phyloP scores from a whole-genome alignment of 2,113 vertebrate species.

The Trematomus loennbergii region DNA sequence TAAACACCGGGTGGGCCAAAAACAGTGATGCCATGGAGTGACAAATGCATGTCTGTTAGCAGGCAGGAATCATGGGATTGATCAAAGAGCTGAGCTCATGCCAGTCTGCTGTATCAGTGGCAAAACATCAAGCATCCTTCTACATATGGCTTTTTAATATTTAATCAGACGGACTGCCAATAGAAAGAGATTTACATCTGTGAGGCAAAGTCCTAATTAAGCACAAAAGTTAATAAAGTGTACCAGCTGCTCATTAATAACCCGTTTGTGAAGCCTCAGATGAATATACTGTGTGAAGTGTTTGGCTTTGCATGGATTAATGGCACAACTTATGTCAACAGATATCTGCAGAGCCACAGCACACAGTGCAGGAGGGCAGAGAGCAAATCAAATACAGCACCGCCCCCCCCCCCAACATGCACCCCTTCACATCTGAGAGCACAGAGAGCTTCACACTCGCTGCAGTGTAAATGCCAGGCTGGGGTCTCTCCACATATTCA shows the following conservation, averaged over 20 bases:
- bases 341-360: constrained; percentile 20
- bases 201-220: constrained; percentile 44
- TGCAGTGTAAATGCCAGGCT: constrained; percentile 12
- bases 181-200: constrained; percentile 52
- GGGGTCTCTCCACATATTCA: constrained; percentile 16
- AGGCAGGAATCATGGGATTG: constrained; percentile 30
- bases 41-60: constrained; percentile 50
- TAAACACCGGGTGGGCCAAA: constrained; percentile 22
- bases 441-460: background rate
- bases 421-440: constrained; percentile 5
- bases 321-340: constrained; percentile 22
- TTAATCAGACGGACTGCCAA: constrained; percentile 59
- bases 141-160: constrained; percentile 71
- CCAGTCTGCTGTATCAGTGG: constrained; percentile 60
- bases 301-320: constrained; percentile 27
- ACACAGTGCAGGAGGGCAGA: constrained; percentile 19
- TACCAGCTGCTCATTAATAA: constrained; percentile 35
- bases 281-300: constrained; percentile 19
- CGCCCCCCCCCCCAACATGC: background rate
- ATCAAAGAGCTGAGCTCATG: constrained; percentile 62
- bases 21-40: constrained; percentile 9
- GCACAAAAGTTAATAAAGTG: constrained; percentile 28
- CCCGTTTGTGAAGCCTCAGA: constrained; percentile 42
- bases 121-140: constrained; percentile 61
- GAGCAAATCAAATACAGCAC: constrained; percentile 27